These are phyloP conservation scores for Microtus pennsylvanicus DNA, from an alignment of 2,113 vertebrate genomes.

Conservation along the genomic window DNA sequence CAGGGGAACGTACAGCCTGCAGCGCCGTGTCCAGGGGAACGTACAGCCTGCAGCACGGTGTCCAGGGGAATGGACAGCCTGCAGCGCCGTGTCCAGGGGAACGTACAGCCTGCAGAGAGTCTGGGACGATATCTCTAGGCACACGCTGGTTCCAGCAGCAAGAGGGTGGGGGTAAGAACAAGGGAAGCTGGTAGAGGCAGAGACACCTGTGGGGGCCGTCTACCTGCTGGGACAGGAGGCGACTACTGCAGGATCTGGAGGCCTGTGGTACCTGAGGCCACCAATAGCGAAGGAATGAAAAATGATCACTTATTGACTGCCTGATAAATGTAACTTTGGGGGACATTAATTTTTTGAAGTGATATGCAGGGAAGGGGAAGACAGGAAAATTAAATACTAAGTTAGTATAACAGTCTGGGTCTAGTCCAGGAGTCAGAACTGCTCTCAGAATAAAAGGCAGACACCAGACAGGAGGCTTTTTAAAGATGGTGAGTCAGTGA, in stretches of 20 bases:
- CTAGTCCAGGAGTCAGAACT: not conserved
- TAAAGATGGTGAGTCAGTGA: not conserved
- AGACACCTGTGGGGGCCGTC: not conserved
- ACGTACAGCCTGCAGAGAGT: not conserved
- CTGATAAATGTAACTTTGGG: constrained; percentile 45
- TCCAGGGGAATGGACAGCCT: not conserved
- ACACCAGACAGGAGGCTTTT: not conserved
- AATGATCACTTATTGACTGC: constrained; percentile 29
- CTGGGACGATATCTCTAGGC: not conserved
- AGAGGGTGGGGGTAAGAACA: too few species aligned
- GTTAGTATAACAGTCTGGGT: not conserved
- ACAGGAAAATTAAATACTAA: not conserved
- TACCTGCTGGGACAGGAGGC: not conserved
- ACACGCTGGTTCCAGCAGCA: not conserved
- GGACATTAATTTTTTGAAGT: constrained; percentile 64
- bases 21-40: too few species aligned
- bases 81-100: too few species aligned
- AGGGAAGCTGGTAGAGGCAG: not conserved
- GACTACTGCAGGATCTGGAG: not conserved
- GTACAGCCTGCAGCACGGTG: too few species aligned
- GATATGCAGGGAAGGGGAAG: not conserved
- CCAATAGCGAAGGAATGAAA: not conserved
- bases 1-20: not conserved
- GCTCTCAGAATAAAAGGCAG: not conserved
- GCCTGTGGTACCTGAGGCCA: not conserved